A percentile compares a stretch with the other conserved stretches of the same genome.
phyloP scores from a whole-genome alignment of 2,888 invertebrate species.

The Sepioteuthis lessoniana region DNA sequence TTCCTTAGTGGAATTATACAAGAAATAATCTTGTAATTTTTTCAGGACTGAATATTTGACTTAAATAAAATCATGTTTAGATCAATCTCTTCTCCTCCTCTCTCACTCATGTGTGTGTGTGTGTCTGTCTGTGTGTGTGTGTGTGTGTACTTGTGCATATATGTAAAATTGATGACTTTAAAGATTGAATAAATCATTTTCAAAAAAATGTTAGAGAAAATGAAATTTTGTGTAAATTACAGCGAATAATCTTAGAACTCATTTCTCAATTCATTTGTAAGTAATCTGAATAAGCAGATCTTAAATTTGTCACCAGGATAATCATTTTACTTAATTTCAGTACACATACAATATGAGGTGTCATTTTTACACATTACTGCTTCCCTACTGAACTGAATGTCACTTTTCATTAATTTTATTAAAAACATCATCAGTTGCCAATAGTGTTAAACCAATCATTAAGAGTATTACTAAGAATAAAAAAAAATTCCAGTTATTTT shows the following conservation, averaged over 20 bases:
- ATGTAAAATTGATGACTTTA: no score
- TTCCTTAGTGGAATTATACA: no score
- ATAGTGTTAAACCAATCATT: neutral
- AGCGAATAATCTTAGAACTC: neutral
- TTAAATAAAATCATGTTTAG: no score
- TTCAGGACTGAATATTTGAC: no score
- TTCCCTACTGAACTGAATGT: constrained; percentile 25
- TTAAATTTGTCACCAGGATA: neutral
- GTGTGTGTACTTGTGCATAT: no score
- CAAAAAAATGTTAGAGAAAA: no score
- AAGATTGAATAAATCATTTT: no score
- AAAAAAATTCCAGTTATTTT: neutral
- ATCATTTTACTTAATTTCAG: neutral
- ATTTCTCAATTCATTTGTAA: neutral
- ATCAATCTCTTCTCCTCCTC: no score
- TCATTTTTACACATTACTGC: constrained; percentile 1
- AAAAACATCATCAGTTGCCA: neutral
- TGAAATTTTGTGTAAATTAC: no score
- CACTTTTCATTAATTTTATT: neutral
- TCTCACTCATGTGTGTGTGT: no score
- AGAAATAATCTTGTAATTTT: no score
- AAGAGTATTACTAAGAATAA: neutral
- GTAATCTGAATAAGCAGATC: neutral
- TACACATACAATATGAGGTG: neutral
- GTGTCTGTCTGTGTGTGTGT: no score